Evolutionary conservation across 2,888 invertebrate genomes (phyloP), one percentile per base, ranked within the genome.

Genomic region (Ryuthela nishihirai): DNA sequence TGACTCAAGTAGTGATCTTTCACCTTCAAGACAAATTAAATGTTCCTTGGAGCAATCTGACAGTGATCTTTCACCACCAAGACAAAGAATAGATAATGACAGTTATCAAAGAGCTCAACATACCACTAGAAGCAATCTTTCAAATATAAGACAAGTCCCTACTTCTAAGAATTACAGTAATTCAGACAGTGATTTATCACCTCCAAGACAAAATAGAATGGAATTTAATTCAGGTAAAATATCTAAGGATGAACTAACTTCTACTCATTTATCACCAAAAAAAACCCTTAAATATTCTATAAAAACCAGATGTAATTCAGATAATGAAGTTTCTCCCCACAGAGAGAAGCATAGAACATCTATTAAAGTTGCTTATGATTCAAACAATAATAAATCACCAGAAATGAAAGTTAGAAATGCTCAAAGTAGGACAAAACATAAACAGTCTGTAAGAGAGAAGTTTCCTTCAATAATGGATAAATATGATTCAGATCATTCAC

Each of bases 311-410:
- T 55, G 67, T 58, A 69, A 72, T 64, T 70, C 68, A 21, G 75
- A 77, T 64, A 72, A 70, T 7, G 73, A 73, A 67, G 45, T 67
- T 49, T 75, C 74, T 25, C 76, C 75, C 15, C 72, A 72, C 9
- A 72, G 71, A 52, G 74, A 66, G 64, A 67, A 20, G 21, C 32
- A 48, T 42, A 24, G 3, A 39, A 29, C 20, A 10, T 9, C 9
- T 15, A 17, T 15, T 3, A 15, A 21, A 32, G 3, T 21, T 26
- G 10, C 3, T 15, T 21, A 32, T n/a, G 21, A 44, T 12, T 21
- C 24, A 7, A 29, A 54, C 3, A 39, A 24, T 21, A 34, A 39
- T 15, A 7, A 15, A 6, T 59, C 59, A 4, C 59, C n/a, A n/a
- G n/a, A n/a, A n/a, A n/a, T n/a, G n/a, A n/a, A n/a, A n/a, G n/a